These are phyloP conservation scores for Campoletis raptor DNA, from an alignment of 2,888 invertebrate genomes.

Conservation along the genomic window DNA sequence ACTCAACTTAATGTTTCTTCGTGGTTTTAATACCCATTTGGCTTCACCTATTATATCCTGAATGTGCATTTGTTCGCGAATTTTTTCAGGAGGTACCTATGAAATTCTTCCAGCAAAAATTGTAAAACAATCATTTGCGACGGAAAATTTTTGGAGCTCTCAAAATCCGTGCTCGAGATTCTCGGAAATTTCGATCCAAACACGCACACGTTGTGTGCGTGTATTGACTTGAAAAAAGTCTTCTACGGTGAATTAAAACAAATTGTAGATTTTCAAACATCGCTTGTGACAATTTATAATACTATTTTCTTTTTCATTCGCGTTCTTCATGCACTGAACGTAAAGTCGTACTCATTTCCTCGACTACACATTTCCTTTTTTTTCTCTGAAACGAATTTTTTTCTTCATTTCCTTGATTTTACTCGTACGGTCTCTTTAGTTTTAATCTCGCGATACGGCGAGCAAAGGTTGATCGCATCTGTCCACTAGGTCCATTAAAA, in stretches of 20 bases:
- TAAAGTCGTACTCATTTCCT: neutral
- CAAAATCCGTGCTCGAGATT: no score
- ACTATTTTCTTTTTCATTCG: neutral
- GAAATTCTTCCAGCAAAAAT: no score
- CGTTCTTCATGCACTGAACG: conserved; percentile 10
- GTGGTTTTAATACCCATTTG: neutral
- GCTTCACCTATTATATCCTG: neutral
- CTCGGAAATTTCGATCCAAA: no score
- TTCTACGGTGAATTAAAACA: neutral
- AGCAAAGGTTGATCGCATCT: conserved; percentile 42
- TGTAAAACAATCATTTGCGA: no score
- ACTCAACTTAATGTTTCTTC: conserved; percentile 1
- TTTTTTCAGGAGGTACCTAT: no score
- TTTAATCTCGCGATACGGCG: conserved; percentile 40
- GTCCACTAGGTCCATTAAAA: conserved; percentile 36
- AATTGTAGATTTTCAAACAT: no score
- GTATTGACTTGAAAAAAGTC: no score
- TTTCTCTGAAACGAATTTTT: neutral
- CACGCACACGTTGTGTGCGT: no score
- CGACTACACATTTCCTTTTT: neutral
- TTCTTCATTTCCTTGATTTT: neutral
- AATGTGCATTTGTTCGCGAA: no score
- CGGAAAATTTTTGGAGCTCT: no score
- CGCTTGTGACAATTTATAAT: neutral
- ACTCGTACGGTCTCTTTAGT: conserved; percentile 26